Percentiles rank a stretch among this genome's conserved stretches.
Conservation (phyloP, 2,113 vertebrate species). For the Zosterops pallidus region DNA sequence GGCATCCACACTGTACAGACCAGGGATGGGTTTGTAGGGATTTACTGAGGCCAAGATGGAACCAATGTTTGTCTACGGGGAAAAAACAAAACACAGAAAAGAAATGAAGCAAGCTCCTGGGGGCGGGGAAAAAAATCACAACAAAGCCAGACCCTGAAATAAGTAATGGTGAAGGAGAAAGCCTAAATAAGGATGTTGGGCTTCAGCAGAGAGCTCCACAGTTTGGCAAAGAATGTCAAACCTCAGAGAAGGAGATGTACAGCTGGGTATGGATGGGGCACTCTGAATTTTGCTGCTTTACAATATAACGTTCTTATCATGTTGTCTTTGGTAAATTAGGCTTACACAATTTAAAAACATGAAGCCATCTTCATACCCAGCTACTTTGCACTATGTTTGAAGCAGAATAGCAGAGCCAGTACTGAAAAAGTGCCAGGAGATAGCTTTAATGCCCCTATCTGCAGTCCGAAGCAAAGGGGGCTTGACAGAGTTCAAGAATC, state of each 20-base stretch:
- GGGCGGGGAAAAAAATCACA: neutral
- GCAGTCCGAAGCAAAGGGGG: neutral
- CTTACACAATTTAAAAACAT: neutral
- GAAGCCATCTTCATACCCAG: neutral
- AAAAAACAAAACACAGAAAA: constrained; percentile 21
- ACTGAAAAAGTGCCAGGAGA: neutral
- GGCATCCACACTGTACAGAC: constrained; percentile 79
- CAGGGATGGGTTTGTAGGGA: constrained; percentile 85
- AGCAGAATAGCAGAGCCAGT: neutral
- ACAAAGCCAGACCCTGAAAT: neutral
- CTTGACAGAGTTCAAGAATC: neutral
- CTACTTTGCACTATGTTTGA: neutral
- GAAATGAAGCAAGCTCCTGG: constrained; percentile 1
- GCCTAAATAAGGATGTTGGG: neutral
- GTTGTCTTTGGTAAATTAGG: neutral
- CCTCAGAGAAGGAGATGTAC: neutral
- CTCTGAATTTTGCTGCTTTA: neutral
- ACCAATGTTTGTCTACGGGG: constrained; percentile 87
- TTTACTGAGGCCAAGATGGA: constrained; percentile 92
- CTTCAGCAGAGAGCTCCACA: neutral
- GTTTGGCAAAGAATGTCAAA: neutral
- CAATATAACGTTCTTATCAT: neutral
- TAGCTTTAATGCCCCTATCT: neutral
- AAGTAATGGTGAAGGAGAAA: neutral
- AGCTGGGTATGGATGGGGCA: neutral